Evolutionary conservation across 53 echinoderm and acorn worm species (phyloP), one percentile per base, ranked within the genome.

Genomic region (Temnopleurus reevesii): DNA sequence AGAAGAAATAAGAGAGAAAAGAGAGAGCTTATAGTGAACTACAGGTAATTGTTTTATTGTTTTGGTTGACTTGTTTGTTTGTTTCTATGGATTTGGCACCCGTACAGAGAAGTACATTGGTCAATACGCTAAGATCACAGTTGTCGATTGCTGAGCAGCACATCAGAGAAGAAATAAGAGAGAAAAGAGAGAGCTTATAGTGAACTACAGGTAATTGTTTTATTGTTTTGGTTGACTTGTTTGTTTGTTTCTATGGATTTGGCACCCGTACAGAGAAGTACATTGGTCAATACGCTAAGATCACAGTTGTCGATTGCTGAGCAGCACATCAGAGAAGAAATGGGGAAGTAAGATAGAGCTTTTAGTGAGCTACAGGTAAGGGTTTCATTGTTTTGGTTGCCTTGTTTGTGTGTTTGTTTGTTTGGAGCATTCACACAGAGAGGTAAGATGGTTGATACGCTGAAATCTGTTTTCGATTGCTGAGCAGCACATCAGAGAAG

Each of bases 391-490:
- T 65, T 65, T 35, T 29, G 28, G n/a, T n/a, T n/a, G n/a, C n/a
- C n/a, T n/a, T n/a, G n/a, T n/a, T n/a, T n/a, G n/a, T n/a, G n/a
- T n/a, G n/a, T n/a, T n/a, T n/a, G n/a, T n/a, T n/a, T n/a, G n/a
- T n/a, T n/a, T 76, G 90, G 91, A 53, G 95, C 95, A 89, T 93
- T 97, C 54, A 91, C 91, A 30, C 86, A 94, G 38, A 55, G 94
- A 45, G 93, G 95, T 63, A 76, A 66, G 8, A 89, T 94, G 38
- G 31, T 97, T 12, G 93, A 94, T 44, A 76, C 92, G 24, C 57
- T 95, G 63, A 93, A 92, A 38, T 88, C 77, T 1, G 82, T 25
- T 94, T 9, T 54, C 92, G 10, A 59, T 46, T 21, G 15, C 90
- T 28, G 94, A 97, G 91, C 90, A 91, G 45, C 47, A 85, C 43